These are phyloP conservation scores for Eucidaris tribuloides DNA, from an alignment of 35 echinoderm and acorn worm species.

Conservation along the genomic window DNA sequence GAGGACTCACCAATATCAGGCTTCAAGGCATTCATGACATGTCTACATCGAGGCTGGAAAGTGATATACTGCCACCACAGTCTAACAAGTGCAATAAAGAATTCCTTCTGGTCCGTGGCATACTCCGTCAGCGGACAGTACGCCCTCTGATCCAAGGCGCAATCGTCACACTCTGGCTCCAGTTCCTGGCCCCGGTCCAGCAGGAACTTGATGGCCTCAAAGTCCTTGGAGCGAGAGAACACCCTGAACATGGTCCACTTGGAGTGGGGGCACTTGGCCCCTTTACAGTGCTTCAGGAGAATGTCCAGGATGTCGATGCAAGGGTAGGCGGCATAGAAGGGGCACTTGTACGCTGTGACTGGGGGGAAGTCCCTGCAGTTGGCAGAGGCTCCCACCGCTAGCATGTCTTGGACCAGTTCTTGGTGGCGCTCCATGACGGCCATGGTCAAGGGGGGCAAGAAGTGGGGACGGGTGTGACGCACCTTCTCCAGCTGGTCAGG, in stretches of 20 bases:
- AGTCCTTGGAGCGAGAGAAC: conserved; percentile 19
- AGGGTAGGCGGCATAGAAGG: background rate
- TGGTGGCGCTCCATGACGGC: background rate
- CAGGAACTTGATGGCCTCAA: conserved; percentile 2
- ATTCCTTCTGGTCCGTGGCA: conserved; percentile 1
- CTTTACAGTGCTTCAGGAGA: conserved; percentile 21
- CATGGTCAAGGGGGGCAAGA: background rate
- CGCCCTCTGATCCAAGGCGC: background rate
- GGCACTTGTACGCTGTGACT: conserved; percentile 4
- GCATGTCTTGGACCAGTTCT: background rate
- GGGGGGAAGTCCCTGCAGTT: background rate
- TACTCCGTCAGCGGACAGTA: conserved; percentile 17
- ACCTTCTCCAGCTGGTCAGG: background rate
- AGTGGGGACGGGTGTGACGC: conserved; percentile 8
- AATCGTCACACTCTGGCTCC: conserved; percentile 18
- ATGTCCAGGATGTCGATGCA: conserved; percentile 3
- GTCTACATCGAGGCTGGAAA: conserved; percentile 1
- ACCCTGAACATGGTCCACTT: conserved; percentile 25
- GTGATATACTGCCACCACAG: conserved; percentile 16
- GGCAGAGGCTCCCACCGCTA: background rate
- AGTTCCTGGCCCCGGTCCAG: conserved; percentile 8
- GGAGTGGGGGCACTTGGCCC: conserved; percentile 11
- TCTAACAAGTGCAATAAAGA: background rate
- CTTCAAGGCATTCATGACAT: background rate
- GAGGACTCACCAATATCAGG: background rate